Evolutionary conservation across 2,113 vertebrate genomes (phyloP).

Genomic region (Tragelaphus strepsiceros): DNA sequence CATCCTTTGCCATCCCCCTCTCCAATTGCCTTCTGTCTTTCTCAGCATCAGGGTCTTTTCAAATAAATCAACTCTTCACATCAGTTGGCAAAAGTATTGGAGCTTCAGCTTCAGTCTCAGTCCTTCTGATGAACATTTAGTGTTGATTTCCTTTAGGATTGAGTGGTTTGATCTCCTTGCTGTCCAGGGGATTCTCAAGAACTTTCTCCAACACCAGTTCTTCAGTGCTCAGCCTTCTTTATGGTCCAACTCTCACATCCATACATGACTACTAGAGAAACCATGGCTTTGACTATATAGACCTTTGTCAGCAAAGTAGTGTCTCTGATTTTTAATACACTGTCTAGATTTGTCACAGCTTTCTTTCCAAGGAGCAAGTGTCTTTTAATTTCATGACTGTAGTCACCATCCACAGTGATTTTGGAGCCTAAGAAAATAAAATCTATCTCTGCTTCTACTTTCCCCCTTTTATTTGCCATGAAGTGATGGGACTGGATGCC

Average conservation of each 20-base stretch:
- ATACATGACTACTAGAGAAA: neutral
- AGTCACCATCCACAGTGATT: neutral
- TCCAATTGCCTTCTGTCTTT: neutral
- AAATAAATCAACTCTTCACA: neutral
- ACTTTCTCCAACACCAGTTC: neutral
- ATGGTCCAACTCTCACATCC: neutral
- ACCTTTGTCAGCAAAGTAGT: neutral
- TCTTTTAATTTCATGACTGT: neutral
- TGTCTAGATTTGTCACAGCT: neutral
- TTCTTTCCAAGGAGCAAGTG: neutral
- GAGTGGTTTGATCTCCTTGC: neutral
- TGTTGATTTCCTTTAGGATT: neutral
- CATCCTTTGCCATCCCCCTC: neutral
- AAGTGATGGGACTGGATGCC: neutral
- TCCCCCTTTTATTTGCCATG: neutral
- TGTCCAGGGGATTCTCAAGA: neutral
- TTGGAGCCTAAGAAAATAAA: neutral
- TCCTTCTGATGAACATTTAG: neutral
- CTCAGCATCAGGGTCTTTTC: neutral
- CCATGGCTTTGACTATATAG: neutral
- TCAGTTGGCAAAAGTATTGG: neutral
- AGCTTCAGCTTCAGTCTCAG: neutral
- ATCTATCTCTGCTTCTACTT: neutral
- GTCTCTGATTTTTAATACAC: neutral
- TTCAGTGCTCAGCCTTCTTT: neutral